Percentiles rank a stretch among this genome's conserved stretches.
Conservation (phyloP, 1,140 invertebrate genomes). For the Platyscapa corneri region DNA sequence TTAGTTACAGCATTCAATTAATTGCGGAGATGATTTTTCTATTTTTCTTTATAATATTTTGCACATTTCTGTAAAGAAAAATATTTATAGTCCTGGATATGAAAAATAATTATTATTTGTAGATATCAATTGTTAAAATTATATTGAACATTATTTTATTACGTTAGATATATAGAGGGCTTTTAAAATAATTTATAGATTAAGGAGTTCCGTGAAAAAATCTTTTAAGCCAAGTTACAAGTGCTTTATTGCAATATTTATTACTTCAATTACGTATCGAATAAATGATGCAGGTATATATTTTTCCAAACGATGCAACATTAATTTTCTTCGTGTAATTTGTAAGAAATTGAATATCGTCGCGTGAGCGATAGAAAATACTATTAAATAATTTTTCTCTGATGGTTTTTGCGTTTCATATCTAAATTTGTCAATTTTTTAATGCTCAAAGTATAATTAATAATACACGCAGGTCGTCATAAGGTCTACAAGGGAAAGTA, state of each 20-base stretch:
- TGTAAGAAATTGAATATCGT: neutral
- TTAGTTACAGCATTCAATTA: neutral
- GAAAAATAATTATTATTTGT: neutral
- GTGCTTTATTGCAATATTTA: neutral
- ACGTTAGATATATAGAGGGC: neutral
- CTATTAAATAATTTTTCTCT: too few species aligned
- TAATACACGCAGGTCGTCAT: too few species aligned
- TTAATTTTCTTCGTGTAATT: neutral
- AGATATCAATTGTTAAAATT: too few species aligned
- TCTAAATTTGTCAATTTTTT: too few species aligned
- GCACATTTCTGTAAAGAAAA: neutral
- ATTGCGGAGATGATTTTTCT: too few species aligned
- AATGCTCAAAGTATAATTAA: too few species aligned
- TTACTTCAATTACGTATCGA: neutral
- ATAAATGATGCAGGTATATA: neutral
- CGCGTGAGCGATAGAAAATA: too few species aligned
- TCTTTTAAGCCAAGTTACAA: neutral
- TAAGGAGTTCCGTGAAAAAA: neutral
- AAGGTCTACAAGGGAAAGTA: too few species aligned
- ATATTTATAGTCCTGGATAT: neutral
- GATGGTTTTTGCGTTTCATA: too few species aligned
- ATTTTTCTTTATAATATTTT: neutral
- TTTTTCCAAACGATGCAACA: neutral
- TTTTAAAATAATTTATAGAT: neutral
- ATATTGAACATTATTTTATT: neutral